These are phyloP conservation scores for Meriones unguiculatus DNA, from an alignment of 2,113 vertebrate genomes.

Conservation along the genomic window DNA sequence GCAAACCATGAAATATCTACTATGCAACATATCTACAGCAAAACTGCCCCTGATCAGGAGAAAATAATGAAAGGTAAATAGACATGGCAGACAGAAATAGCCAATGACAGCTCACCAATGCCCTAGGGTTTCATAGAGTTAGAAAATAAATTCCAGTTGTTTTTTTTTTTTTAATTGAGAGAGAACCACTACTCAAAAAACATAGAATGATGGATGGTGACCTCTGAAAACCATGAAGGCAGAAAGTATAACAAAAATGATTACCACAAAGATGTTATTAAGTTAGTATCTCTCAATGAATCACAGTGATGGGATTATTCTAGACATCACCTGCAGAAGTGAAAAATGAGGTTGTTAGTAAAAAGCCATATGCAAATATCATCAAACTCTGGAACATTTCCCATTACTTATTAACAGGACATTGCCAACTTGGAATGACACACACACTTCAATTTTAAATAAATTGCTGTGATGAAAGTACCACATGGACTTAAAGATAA, in stretches of 20 bases:
- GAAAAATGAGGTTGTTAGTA: conserved; percentile 86
- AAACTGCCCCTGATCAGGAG: not conserved
- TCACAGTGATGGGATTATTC: conserved; percentile 80
- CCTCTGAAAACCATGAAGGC: conserved; percentile 86
- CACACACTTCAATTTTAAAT: conserved; percentile 27
- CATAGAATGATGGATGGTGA: conserved; percentile 86
- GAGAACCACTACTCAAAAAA: conserved; percentile 55
- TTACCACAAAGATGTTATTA: conserved; percentile 81
- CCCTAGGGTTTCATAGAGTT: conserved; percentile 76
- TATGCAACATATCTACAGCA: not conserved
- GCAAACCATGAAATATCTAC: not conserved
- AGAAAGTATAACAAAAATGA: conserved; percentile 82
- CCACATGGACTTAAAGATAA: not conserved
- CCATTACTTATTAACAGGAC: conserved; percentile 70
- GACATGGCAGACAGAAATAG: not conserved
- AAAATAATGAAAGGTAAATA: not conserved
- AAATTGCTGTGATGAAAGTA: not conserved
- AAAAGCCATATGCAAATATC: conserved; percentile 86
- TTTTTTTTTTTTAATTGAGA: conserved; percentile 18
- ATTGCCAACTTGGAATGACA: conserved; percentile 63
- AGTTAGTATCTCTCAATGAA: conserved; percentile 81
- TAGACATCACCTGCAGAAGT: conserved; percentile 78
- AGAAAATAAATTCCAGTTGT: conserved; percentile 80
- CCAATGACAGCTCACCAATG: conserved; percentile 30
- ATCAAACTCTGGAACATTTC: conserved; percentile 79